Evolutionary conservation across 2,113 vertebrate genomes (phyloP).

Genomic region (Thalassarche chlororhynchos): DNA sequence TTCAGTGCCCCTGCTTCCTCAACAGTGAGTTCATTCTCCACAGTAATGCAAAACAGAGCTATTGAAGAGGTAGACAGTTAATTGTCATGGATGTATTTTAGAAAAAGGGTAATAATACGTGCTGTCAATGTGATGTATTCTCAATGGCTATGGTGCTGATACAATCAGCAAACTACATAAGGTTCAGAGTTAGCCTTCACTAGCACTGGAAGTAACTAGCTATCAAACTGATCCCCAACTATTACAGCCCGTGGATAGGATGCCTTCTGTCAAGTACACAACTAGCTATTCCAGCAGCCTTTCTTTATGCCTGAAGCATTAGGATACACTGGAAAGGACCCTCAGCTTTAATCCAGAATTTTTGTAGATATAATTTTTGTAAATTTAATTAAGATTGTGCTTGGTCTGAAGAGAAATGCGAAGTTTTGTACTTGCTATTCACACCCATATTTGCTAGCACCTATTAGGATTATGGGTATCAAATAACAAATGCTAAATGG

Average conservation of each 20-base stretch:
- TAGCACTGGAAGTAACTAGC: not conserved
- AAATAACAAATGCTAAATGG: not conserved
- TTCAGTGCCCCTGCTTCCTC: not conserved
- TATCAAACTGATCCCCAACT: not conserved
- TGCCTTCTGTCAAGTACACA: not conserved
- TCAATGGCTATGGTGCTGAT: not conserved
- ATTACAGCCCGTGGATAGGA: not conserved
- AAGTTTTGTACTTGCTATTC: not conserved
- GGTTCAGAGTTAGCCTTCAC: not conserved
- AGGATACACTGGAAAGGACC: not conserved
- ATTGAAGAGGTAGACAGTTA: conserved; percentile 8
- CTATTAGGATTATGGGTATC: not conserved
- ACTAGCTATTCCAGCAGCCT: not conserved
- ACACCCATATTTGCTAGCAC: not conserved
- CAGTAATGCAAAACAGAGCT: not conserved
- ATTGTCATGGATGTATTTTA: not conserved
- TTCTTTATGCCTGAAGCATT: not conserved
- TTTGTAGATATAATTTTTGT: not conserved
- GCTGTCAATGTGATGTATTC: not conserved
- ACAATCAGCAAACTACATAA: not conserved
- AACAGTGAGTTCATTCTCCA: not conserved
- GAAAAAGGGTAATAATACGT: conserved; percentile 6
- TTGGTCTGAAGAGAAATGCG: not conserved
- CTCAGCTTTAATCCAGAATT: not conserved
- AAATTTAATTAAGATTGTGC: conserved; percentile 9